Evolutionary conservation across 1,140 invertebrate genomes (phyloP).

Genomic region (Cardiocondyla obscurior): DNA sequence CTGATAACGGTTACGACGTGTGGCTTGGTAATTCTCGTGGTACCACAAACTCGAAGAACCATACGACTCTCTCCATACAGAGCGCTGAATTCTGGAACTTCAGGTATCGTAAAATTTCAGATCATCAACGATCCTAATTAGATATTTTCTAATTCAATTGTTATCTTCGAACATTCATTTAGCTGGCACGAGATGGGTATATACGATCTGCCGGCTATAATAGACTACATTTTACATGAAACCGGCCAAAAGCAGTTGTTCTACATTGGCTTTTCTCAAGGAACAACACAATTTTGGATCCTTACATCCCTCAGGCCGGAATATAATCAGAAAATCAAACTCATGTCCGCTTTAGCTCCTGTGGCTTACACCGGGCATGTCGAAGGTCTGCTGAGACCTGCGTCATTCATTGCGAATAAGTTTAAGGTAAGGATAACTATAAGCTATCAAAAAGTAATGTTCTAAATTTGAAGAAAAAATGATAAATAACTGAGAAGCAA

Average conservation of each 20-base stretch:
- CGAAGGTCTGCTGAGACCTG: not conserved
- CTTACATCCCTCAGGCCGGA: constrained; percentile 84
- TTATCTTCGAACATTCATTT: not conserved
- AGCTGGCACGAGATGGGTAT: constrained; percentile 86
- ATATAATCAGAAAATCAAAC: constrained; percentile 84
- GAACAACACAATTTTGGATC: constrained; percentile 84
- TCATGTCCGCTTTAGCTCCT: constrained; percentile 83
- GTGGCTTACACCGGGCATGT: constrained; percentile 74
- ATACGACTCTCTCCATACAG: constrained; percentile 83
- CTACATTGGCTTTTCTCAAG: constrained; percentile 86
- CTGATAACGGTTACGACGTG: constrained; percentile 88
- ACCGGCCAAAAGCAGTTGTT: constrained; percentile 83
- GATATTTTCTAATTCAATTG: not conserved
- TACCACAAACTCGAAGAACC: constrained; percentile 86
- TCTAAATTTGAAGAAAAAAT: not conserved
- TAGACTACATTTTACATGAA: constrained; percentile 87
- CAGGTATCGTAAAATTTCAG: constrained; percentile 34
- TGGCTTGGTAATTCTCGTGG: constrained; percentile 89
- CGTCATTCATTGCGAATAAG: not conserved
- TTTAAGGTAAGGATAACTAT: not conserved
- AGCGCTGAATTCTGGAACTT: constrained; percentile 84
- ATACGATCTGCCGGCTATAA: constrained; percentile 88
- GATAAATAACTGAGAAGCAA: not conserved
- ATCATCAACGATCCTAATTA: not conserved
- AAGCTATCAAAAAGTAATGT: not conserved